Evolutionary conservation across 2,888 invertebrate genomes (phyloP).

Genomic region (Cerceris ruficornis): DNA sequence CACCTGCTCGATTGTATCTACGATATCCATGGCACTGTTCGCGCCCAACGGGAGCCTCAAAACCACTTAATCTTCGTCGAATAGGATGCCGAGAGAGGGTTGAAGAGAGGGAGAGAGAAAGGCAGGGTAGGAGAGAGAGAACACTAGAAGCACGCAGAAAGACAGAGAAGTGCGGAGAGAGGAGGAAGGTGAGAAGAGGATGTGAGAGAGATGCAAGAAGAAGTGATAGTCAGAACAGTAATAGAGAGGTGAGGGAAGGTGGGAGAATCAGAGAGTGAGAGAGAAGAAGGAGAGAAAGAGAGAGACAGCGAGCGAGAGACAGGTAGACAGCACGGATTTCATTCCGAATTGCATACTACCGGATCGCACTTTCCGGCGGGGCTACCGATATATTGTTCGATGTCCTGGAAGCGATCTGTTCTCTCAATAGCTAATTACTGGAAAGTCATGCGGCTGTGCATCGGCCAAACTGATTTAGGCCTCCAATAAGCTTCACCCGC

Average conservation of each 20-base stretch:
- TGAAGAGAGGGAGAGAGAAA: conserved; percentile 7
- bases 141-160: too few relatives aligned
- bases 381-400: conserved; percentile 47
- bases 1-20: conserved; percentile 58
- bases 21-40: conserved; percentile 54
- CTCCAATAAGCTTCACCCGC: conserved; percentile 52
- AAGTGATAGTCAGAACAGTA: too few relatives aligned
- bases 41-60: conserved; percentile 39
- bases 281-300: neutral
- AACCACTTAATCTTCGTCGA: conserved; percentile 67
- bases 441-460: conserved; percentile 52
- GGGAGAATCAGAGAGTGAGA: too few relatives aligned
- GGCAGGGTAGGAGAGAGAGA: neutral
- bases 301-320: conserved; percentile 6
- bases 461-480: conserved; percentile 65
- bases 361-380: conserved; percentile 57
- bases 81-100: conserved; percentile 14
- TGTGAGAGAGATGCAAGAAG: neutral
- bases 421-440: conserved; percentile 64
- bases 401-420: conserved; percentile 57
- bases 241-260: too few relatives aligned
- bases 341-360: conserved; percentile 51
- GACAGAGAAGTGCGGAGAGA: neutral
- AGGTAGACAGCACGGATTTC: conserved; percentile 27
- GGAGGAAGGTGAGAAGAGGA: conserved; percentile 8